Conservation (phyloP, 2,797 vertebrate species). For the Cygnus olor region DNA sequence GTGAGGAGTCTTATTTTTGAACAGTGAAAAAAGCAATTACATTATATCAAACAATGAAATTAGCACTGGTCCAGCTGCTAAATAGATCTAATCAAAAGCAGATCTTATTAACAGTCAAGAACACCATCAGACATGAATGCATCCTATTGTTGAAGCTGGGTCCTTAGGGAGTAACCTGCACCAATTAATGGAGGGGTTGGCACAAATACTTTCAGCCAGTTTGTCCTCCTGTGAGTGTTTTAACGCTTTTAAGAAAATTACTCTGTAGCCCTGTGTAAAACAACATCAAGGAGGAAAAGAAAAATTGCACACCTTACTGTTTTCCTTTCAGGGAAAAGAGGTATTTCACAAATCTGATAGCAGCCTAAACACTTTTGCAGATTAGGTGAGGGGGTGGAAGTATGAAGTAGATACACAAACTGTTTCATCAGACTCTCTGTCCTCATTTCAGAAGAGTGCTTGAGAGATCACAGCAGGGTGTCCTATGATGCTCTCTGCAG, state of each 20-base stretch:
- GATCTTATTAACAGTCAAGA: neutral
- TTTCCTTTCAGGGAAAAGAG: neutral
- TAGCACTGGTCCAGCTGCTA: neutral
- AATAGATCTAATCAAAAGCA: neutral
- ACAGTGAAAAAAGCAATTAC: neutral
- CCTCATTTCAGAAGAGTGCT: neutral
- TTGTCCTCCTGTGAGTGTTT: neutral
- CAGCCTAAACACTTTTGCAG: neutral
- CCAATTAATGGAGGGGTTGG: neutral
- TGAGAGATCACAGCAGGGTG: conserved; percentile 12
- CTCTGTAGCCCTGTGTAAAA: neutral
- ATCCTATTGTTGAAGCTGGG: fast-evolving
- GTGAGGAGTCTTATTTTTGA: neutral
- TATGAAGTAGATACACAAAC: neutral
- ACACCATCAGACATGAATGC: neutral
- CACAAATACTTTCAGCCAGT: neutral
- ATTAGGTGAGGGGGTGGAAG: neutral
- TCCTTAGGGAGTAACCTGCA: neutral
- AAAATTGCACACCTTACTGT: neutral
- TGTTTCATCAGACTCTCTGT: conserved; percentile 15
- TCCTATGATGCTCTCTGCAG: conserved; percentile 9
- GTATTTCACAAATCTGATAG: neutral
- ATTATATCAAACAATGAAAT: neutral
- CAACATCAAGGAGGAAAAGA: neutral
- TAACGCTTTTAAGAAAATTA: neutral